phyloP scores from a whole-genome alignment of 2,797 vertebrate genomes.

The Austrolebias charrua region DNA sequence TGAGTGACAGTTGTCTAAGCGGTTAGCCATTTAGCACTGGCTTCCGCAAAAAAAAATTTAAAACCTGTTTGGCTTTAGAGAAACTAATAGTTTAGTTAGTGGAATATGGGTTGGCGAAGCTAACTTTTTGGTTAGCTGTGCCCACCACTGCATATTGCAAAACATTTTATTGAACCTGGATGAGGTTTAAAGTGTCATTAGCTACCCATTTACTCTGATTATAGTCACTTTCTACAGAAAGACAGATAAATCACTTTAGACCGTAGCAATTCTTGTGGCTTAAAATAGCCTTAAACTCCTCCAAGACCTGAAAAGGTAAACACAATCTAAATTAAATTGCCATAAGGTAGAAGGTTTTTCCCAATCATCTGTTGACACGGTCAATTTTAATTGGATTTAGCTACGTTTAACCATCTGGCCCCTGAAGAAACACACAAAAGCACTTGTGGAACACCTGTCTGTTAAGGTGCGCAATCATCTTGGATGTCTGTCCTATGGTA shows the following conservation, averaged over 20 bases:
- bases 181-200: not conserved
- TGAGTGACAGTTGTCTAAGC: too few species aligned
- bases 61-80: too few species aligned
- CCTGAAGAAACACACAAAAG: not conserved
- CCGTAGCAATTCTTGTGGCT: not conserved
- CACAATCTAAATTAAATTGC: not conserved
- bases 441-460: not conserved
- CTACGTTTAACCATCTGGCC: not conserved
- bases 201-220: not conserved
- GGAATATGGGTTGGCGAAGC: too few species aligned
- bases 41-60: too few species aligned
- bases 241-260: not conserved
- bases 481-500: constrained; percentile 9
- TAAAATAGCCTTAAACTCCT: not conserved
- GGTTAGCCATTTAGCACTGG: too few species aligned
- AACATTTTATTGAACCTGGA: not conserved
- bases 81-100: too few species aligned
- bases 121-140: too few species aligned
- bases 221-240: not conserved
- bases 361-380: not conserved
- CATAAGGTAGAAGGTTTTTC: not conserved
- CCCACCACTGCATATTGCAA: not conserved
- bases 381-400: not conserved
- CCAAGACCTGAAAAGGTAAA: not conserved
- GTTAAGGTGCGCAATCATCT: not conserved